Evolutionary conservation across 2,797 vertebrate genomes (phyloP).

Genomic region (Acipenser transmontanus): DNA sequence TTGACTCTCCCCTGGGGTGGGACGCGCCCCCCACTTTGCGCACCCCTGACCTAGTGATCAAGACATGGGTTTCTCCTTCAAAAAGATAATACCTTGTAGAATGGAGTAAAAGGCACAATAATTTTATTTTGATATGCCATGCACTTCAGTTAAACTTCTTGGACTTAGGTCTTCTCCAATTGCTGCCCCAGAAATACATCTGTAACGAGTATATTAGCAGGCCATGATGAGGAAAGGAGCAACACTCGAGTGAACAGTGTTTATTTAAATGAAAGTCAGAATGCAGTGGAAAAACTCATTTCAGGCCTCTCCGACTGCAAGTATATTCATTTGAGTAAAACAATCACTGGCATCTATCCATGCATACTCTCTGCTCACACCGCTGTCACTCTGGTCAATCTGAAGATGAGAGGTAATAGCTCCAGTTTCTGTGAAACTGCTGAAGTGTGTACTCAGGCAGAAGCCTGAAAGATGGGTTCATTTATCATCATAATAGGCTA

Average conservation of each 20-base stretch:
- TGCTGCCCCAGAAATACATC: not conserved
- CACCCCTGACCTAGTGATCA: not conserved
- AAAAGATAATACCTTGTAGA: conserved; percentile 5
- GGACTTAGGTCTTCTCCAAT: not conserved
- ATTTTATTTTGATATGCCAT: conserved; percentile 1
- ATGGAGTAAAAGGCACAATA: conserved; percentile 2
- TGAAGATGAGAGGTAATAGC: conserved; percentile 58
- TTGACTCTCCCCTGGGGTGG: too few species aligned
- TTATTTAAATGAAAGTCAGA: conserved; percentile 23
- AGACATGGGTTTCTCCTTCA: not conserved
- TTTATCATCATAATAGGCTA: conserved; percentile 79
- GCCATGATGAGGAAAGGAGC: not conserved
- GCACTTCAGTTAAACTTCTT: not conserved
- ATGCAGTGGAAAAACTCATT: conserved; percentile 20
- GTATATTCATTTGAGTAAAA: conserved; percentile 58
- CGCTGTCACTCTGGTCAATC: conserved; percentile 53
- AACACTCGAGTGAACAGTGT: conserved; percentile 8
- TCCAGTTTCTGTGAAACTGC: conserved; percentile 57
- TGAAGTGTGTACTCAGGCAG: conserved; percentile 62
- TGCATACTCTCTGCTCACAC: conserved; percentile 40
- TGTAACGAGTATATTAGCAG: conserved; percentile 2
- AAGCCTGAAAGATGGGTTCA: conserved; percentile 68
- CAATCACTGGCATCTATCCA: conserved; percentile 53
- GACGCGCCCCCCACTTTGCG: too few species aligned
- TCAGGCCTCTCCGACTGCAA: conserved; percentile 35